Percentiles rank a stretch among this genome's conserved stretches.
phyloP scores from a whole-genome alignment of 1,140 invertebrate genomes.

The Myzus persicae region DNA sequence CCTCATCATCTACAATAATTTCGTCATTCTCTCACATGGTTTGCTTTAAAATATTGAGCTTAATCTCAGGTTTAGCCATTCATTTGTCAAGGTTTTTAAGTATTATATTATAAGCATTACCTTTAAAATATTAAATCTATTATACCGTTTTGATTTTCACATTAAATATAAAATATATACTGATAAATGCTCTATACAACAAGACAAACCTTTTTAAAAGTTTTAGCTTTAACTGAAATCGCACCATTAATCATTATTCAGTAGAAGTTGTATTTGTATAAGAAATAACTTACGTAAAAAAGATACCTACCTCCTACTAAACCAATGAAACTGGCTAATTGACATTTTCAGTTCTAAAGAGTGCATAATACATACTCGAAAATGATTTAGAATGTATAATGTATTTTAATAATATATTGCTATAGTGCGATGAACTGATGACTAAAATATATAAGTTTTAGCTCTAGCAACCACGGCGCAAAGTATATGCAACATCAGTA shows the following conservation, averaged over 20 bases:
- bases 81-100: neutral
- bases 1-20: neutral
- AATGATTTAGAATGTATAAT: conserved; percentile 5
- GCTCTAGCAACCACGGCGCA: neutral
- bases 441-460: neutral
- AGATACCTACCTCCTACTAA: neutral
- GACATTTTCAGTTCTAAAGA: conserved; percentile 2
- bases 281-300: neutral
- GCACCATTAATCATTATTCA: neutral
- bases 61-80: neutral
- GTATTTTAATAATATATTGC: neutral
- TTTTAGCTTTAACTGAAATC: neutral
- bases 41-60: neutral
- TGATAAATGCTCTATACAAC: neutral
- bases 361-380: conserved; percentile 2
- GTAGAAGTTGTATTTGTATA: neutral
- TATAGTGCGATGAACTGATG: neutral
- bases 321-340: neutral
- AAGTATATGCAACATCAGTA: neutral
- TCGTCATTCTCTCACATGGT: neutral
- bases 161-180: neutral
- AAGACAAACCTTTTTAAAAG: neutral
- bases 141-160: neutral
- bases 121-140: conserved; percentile 3
- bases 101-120: neutral